A percentile compares a stretch with the other conserved stretches of the same genome.
phyloP scores from a whole-genome alignment of 2,797 vertebrate genomes.

The Chromobotia macracanthus region DNA sequence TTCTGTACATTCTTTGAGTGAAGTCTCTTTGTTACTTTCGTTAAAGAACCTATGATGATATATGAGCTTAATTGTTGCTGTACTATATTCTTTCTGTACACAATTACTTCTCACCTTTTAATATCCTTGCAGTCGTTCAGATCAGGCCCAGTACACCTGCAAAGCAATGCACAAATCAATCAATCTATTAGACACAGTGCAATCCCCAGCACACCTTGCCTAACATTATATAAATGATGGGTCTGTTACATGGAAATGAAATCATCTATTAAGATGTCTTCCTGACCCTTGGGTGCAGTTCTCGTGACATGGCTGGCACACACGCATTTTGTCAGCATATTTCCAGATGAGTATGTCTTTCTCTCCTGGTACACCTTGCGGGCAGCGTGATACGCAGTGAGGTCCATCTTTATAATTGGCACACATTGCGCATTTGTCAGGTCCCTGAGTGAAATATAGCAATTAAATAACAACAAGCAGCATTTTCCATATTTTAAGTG shows the following conservation, averaged over 20 bases:
- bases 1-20: no score
- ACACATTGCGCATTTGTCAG: slow-evolving; percentile 84
- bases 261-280: background rate
- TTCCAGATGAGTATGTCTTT: slow-evolving; percentile 90
- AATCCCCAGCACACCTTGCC: background rate
- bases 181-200: background rate
- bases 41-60: background rate
- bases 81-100: background rate
- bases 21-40: background rate
- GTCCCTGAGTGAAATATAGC: slow-evolving; percentile 76
- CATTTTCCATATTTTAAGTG: background rate
- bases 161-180: slow-evolving; percentile 54
- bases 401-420: slow-evolving; percentile 88
- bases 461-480: slow-evolving; percentile 8
- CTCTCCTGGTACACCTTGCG: slow-evolving; percentile 84
- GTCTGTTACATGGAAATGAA: background rate
- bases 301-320: slow-evolving; percentile 89
- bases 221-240: background rate
- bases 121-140: slow-evolving; percentile 78
- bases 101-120: slow-evolving; percentile 70
- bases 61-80: background rate
- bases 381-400: slow-evolving; percentile 89
- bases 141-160: slow-evolving; percentile 86
- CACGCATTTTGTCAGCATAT: slow-evolving; percentile 78
- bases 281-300: slow-evolving; percentile 93